A percentile compares a stretch with the other conserved stretches of the same genome.
phyloP scores from a whole-genome alignment of 2,797 vertebrate species.

The Bradypodion pumilum region DNA sequence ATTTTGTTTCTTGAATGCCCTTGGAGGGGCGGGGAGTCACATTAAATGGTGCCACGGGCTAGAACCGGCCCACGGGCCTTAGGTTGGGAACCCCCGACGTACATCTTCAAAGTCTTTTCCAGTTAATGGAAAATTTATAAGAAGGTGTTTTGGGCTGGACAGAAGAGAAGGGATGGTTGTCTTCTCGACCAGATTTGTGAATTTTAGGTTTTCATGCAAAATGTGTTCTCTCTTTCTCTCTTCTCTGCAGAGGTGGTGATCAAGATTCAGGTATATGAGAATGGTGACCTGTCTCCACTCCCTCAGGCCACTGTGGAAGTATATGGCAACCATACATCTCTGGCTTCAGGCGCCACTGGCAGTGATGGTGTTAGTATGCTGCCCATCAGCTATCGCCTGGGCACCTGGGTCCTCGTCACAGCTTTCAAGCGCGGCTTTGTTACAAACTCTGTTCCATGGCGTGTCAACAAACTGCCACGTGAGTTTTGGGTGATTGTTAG shows the following conservation, averaged over 20 bases:
- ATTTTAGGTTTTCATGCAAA: neutral
- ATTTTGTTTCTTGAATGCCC: no score
- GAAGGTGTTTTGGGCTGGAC: neutral
- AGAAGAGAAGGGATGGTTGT: neutral
- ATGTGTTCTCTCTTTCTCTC: neutral
- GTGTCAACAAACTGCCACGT: constrained; percentile 91
- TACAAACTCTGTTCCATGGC: constrained; percentile 94
- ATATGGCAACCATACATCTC: constrained; percentile 85
- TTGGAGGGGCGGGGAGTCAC: no score
- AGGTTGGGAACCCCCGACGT: no score
- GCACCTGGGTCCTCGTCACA: constrained; percentile 91
- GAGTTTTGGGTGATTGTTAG: constrained; percentile 70
- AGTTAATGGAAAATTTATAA: neutral
- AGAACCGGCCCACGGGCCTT: no score
- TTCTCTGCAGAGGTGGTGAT: constrained; percentile 89
- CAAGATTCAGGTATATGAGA: constrained; percentile 95
- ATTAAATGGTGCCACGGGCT: no score
- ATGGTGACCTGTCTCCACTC: constrained; percentile 88
- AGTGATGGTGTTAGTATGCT: constrained; percentile 82
- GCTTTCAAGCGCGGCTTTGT: constrained; percentile 89
- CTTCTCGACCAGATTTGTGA: neutral
- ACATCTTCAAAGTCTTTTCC: neutral
- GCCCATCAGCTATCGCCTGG: constrained; percentile 86
- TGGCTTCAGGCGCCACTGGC: constrained; percentile 82
- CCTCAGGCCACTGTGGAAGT: constrained; percentile 83